Conservation (phyloP, 1,140 invertebrate species). For the Orchestia grillus region DNA sequence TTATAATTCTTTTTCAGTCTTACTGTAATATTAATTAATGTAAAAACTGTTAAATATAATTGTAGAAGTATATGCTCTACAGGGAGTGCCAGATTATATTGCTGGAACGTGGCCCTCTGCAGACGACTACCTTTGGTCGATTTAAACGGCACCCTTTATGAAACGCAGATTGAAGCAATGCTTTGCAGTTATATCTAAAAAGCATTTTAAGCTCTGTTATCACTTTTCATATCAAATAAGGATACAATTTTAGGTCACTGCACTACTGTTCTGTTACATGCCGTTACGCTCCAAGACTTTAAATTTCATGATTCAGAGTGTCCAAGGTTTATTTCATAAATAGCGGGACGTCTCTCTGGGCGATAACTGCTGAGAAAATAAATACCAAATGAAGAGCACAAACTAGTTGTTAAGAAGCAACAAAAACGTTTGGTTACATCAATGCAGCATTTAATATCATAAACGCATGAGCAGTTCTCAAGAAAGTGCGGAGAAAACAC, state of each 20-base stretch:
- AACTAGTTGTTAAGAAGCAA: neutral
- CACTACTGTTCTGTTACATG: neutral
- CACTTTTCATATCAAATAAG: neutral
- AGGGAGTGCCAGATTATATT: constrained; percentile 43
- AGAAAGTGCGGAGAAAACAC: no score
- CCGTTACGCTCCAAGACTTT: neutral
- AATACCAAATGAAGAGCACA: no score
- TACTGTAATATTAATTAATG: neutral
- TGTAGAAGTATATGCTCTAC: neutral
- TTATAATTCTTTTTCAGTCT: neutral
- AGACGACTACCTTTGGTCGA: constrained; percentile 35
- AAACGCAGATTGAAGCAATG: neutral
- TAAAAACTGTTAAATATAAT: neutral
- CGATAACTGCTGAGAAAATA: no score
- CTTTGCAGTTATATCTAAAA: neutral
- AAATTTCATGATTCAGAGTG: no score
- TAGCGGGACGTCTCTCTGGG: no score
- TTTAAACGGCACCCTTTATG: constrained; percentile 16
- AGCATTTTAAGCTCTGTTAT: neutral
- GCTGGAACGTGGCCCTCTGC: constrained; percentile 48
- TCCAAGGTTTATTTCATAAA: no score
- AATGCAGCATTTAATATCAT: no score
- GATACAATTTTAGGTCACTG: neutral
- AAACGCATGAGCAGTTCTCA: no score
- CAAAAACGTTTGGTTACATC: neutral